A percentile compares a stretch with the other conserved stretches of the same genome.
phyloP scores from a whole-genome alignment of 2,797 vertebrate genomes.

The Caiman crocodilus region DNA sequence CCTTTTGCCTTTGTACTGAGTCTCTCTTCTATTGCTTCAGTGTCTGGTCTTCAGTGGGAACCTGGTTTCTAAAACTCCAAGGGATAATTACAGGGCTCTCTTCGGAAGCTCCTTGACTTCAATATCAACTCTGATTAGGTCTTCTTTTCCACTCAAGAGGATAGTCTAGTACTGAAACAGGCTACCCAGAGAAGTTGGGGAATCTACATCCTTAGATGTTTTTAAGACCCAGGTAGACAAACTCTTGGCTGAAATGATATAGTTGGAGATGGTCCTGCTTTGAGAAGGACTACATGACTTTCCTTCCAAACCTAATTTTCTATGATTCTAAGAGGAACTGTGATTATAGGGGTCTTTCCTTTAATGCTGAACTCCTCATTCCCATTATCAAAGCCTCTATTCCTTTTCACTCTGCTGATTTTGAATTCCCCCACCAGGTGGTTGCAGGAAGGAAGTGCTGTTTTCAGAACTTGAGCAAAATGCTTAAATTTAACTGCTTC shows the following conservation, averaged over 20 bases:
- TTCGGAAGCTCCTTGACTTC: not conserved
- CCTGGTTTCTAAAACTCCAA: not conserved
- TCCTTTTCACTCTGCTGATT: not conserved
- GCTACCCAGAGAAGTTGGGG: no score
- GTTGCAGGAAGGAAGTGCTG: not conserved
- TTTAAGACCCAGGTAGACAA: no score
- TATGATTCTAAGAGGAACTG: not conserved
- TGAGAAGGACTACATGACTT: no score
- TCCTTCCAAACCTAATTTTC: no score
- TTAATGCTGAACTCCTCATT: not conserved
- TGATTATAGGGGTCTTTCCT: not conserved
- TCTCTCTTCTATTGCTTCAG: not conserved
- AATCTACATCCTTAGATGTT: no score
- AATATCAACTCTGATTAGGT: not conserved
- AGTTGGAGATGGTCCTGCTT: no score
- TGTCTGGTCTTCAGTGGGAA: not conserved
- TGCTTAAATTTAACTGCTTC: not conserved
- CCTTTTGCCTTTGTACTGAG: not conserved
- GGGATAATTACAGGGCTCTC: not conserved
- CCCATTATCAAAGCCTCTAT: not conserved
- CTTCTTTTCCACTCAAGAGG: not conserved
- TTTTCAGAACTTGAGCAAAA: not conserved
- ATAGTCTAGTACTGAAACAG: not conserved
- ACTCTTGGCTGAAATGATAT: no score
- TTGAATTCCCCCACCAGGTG: not conserved